These are phyloP conservation scores for Diabrotica balteata DNA, from an alignment of 2,888 invertebrate genomes.

Conservation along the genomic window DNA sequence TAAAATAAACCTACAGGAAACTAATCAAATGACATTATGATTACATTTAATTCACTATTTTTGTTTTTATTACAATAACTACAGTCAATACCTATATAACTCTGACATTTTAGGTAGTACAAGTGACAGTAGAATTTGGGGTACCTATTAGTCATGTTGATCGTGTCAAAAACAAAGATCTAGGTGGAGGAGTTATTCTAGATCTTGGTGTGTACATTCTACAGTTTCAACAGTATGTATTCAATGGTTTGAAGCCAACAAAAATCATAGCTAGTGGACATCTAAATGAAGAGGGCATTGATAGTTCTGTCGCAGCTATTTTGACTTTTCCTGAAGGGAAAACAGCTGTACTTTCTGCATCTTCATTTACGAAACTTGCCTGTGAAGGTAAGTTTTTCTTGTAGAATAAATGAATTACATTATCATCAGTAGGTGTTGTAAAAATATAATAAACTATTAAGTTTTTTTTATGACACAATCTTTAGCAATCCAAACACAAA, in stretches of 20 bases:
- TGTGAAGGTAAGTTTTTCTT: conserved; percentile 66
- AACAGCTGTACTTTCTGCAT: conserved; percentile 70
- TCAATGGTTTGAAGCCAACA: conserved; percentile 70
- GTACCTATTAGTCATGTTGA: conserved; percentile 11
- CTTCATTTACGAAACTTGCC: conserved; percentile 65
- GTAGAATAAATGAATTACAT: no score
- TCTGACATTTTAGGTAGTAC: conserved; percentile 16
- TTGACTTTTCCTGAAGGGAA: conserved; percentile 70
- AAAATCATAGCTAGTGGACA: conserved; percentile 73
- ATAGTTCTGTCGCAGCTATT: conserved; percentile 71
- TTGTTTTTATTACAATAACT: background rate
- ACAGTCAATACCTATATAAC: background rate
- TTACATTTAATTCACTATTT: background rate
- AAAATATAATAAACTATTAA: no score
- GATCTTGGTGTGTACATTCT: conserved; percentile 81
- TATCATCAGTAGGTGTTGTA: no score
- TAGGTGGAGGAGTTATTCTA: conserved; percentile 80
- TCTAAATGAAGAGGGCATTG: conserved; percentile 75
- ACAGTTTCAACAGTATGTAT: conserved; percentile 76
- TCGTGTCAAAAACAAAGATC: conserved; percentile 45
- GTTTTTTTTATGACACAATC: no score
- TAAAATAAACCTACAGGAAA: no score
- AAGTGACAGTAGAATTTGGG: conserved; percentile 26
- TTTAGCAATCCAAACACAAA: no score
- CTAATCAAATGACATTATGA: background rate